Percentiles rank a stretch among this genome's conserved stretches.
These are phyloP conservation scores for Peribatodes rhomboidaria DNA, from an alignment of 2,888 invertebrate genomes.

Conservation along the genomic window DNA sequence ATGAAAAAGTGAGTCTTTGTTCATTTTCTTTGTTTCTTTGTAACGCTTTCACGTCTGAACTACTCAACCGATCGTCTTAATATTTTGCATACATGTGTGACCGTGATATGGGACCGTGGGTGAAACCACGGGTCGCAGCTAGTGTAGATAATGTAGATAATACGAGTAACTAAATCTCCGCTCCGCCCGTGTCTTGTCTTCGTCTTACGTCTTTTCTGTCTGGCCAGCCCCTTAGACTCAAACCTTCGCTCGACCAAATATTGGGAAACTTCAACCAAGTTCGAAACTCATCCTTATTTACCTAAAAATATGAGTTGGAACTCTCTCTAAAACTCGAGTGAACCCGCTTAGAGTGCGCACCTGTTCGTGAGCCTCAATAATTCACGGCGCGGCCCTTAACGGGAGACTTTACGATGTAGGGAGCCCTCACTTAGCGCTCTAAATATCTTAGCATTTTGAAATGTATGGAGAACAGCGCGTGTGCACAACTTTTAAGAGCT, in stretches of 20 bases:
- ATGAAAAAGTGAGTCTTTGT: too few species aligned
- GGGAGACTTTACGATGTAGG: conserved; percentile 28
- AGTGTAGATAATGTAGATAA: too few species aligned
- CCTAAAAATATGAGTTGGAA: conserved; percentile 1
- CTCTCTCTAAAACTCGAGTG: neutral
- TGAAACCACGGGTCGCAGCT: too few species aligned
- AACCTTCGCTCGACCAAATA: neutral
- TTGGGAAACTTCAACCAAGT: neutral
- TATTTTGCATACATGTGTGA: too few species aligned
- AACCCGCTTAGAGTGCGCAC: conserved; percentile 15
- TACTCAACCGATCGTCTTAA: too few species aligned
- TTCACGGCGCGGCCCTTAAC: conserved; percentile 26
- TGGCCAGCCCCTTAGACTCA: neutral
- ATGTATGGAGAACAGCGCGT: conserved; percentile 3
- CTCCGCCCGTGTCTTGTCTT: too few species aligned
- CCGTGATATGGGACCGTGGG: too few species aligned
- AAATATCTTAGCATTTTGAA: conserved; percentile 29
- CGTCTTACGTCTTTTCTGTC: too few species aligned
- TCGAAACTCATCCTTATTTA: conserved; percentile 1
- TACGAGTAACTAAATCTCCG: too few species aligned
- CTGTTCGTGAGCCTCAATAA: conserved; percentile 28
- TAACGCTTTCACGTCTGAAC: too few species aligned
- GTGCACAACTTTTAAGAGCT: conserved; percentile 1
- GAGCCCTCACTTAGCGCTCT: conserved; percentile 32
- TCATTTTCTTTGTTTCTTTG: too few species aligned